These are phyloP conservation scores for Apamea anceps DNA, from an alignment of 2,888 invertebrate species.

Conservation along the genomic window DNA sequence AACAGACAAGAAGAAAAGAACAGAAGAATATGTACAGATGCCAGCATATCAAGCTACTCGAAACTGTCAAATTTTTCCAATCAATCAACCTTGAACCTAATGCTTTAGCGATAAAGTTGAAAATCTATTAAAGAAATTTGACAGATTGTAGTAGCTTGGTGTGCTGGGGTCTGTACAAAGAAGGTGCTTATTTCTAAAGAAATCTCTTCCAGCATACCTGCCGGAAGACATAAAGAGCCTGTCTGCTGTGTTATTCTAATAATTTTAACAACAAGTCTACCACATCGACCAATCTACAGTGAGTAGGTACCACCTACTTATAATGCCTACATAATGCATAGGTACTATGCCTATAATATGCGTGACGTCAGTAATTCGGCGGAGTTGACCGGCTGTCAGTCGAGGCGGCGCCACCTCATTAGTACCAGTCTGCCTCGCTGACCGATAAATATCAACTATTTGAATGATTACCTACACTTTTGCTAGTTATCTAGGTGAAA, in stretches of 20 bases:
- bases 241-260: background rate
- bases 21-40: background rate
- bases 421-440: constrained; percentile 5
- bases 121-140: no score
- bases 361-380: constrained; percentile 38
- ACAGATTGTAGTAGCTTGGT: no score
- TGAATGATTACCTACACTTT: constrained; percentile 14
- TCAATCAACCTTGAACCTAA: no score
- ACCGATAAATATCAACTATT: constrained; percentile 15
- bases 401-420: constrained; percentile 30
- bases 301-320: background rate
- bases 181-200: no score
- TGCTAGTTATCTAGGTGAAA: constrained; percentile 11
- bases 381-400: constrained; percentile 19
- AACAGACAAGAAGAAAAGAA: background rate
- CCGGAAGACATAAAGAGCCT: background rate
- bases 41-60: no score
- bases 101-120: no score
- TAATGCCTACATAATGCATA: background rate
- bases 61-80: no score
- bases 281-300: background rate
- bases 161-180: no score
- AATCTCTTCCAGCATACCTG: no score
- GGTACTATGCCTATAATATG: background rate
- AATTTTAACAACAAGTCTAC: background rate